Percentiles rank a stretch among this genome's conserved stretches.
Conservation (phyloP, 1,140 invertebrate genomes). For the Ylistrum balloti region DNA sequence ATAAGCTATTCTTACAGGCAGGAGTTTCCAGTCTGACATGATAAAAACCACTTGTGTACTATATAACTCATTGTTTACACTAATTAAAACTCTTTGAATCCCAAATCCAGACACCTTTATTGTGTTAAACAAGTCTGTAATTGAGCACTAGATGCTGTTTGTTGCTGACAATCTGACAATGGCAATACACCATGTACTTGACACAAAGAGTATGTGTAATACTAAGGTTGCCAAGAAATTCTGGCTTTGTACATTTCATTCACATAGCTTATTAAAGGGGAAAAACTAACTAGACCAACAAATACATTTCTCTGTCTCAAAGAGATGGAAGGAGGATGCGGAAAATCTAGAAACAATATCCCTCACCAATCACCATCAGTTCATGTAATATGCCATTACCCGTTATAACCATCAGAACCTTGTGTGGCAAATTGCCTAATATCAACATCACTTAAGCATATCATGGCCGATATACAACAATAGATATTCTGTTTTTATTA, state of each 20-base stretch:
- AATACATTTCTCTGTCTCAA: background rate
- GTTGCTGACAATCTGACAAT: no score
- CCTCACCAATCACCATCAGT: background rate
- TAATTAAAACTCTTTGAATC: no score
- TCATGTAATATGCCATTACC: background rate
- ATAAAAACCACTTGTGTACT: no score
- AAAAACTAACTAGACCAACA: background rate
- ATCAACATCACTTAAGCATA: background rate
- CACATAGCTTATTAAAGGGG: background rate
- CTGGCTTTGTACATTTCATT: background rate
- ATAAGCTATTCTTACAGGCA: no score
- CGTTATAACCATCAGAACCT: background rate
- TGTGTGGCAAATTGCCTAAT: conserved; percentile 28
- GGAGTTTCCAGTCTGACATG: no score
- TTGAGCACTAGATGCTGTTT: no score
- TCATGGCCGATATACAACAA: background rate
- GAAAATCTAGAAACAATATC: background rate
- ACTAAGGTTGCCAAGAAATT: background rate
- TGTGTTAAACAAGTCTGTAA: no score
- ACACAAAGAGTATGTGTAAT: background rate
- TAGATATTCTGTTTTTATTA: no score
- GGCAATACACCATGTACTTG: no score
- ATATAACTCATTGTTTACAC: no score
- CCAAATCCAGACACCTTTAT: no score
- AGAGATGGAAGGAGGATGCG: background rate